These are phyloP conservation scores for Selenia dentaria DNA, from an alignment of 2,888 invertebrate genomes.

Conservation along the genomic window DNA sequence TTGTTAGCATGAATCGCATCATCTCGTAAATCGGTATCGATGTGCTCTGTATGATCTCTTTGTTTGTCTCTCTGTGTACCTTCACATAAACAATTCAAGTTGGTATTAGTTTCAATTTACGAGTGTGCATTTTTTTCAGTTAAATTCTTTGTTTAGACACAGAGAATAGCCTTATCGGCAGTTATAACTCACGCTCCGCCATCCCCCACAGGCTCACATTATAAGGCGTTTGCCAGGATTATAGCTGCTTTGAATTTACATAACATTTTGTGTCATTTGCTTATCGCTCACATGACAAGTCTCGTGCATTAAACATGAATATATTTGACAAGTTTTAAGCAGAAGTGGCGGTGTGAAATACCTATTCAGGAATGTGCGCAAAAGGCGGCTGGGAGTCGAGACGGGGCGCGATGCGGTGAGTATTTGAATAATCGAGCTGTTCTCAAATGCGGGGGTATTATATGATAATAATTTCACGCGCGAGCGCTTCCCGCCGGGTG, in stretches of 20 bases:
- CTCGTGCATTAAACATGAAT: conserved; percentile 77
- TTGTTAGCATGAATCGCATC: not conserved
- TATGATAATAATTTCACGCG: conserved; percentile 84
- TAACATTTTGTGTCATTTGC: conserved; percentile 83
- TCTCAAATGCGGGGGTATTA: conserved; percentile 72
- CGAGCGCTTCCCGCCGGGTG: conserved; percentile 63
- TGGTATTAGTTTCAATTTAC: conserved; percentile 28
- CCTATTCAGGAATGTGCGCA: conserved; percentile 61
- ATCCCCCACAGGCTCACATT: conserved; percentile 64
- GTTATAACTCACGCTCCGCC: conserved; percentile 70
- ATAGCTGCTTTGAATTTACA: conserved; percentile 77
- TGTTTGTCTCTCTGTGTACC: not conserved
- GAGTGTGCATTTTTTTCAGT: conserved; percentile 35
- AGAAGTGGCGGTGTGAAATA: conserved; percentile 59
- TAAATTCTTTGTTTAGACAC: conserved; percentile 54
- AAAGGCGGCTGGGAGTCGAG: conserved; percentile 39
- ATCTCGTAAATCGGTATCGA: conserved; percentile 9
- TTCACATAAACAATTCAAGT: conserved; percentile 14
- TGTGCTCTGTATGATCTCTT: conserved; percentile 6
- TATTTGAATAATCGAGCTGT: conserved; percentile 80
- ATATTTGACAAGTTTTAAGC: conserved; percentile 77
- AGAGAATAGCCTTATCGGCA: conserved; percentile 59
- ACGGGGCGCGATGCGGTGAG: conserved; percentile 57
- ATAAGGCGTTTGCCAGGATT: conserved; percentile 72
- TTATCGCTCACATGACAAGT: conserved; percentile 80